phyloP scores from a whole-genome alignment of 2,113 vertebrate genomes.

The Naja naja region DNA sequence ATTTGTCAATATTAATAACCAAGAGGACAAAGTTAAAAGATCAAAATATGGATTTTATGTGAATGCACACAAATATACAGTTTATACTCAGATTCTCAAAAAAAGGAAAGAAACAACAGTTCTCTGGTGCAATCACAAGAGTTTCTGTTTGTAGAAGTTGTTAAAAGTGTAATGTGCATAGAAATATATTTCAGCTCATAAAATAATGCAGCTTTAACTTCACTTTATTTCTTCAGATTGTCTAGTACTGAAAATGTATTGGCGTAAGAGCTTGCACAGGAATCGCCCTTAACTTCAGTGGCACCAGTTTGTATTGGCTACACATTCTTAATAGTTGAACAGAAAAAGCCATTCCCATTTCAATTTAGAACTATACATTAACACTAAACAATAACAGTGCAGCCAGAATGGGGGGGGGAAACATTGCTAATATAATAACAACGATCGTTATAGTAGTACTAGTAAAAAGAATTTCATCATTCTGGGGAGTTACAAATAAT shows the following conservation, averaged over 20 bases:
- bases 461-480: constrained; percentile 24
- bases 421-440: constrained; percentile 33
- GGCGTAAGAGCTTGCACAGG: neutral
- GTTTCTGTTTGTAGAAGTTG: constrained; percentile 65
- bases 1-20: constrained; percentile 53
- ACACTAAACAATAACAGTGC: constrained; percentile 50
- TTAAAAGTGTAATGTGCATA: constrained; percentile 73
- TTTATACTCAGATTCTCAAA: constrained; percentile 67
- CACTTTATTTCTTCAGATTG: constrained; percentile 64
- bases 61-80: constrained; percentile 66
- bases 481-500: constrained; percentile 57
- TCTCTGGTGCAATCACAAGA: constrained; percentile 56
- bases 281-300: neutral
- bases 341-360: constrained; percentile 61
- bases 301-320: constrained; percentile 38
- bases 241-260: constrained; percentile 41
- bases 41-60: constrained; percentile 57
- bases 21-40: constrained; percentile 53
- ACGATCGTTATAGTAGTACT: neutral
- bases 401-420: constrained; percentile 46
- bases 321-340: constrained; percentile 54
- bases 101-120: constrained; percentile 61
- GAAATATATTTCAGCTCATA: constrained; percentile 76
- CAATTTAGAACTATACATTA: constrained; percentile 53
- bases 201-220: constrained; percentile 78